Percentiles rank a stretch among this genome's conserved stretches.
Conservation (phyloP, 2,888 invertebrate genomes). For the Drosophila barbarae region DNA sequence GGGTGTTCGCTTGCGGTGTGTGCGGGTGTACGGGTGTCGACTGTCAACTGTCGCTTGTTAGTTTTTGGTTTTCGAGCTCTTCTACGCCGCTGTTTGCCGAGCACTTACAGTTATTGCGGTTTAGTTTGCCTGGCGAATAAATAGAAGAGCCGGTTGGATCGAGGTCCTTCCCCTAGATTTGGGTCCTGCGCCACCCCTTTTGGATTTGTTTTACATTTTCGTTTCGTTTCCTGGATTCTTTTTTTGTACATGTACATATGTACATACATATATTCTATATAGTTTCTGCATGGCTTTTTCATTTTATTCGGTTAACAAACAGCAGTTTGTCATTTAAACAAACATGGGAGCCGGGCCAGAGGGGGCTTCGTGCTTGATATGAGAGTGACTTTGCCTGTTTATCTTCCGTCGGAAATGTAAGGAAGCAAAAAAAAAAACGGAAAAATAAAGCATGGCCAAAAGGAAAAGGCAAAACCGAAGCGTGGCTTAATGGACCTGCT, state of each 20-base stretch:
- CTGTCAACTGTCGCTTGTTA: constrained; percentile 40
- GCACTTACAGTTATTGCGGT: constrained; percentile 74
- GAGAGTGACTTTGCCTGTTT: constrained; percentile 52
- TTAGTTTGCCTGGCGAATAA: constrained; percentile 64
- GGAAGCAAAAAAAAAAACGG: background rate
- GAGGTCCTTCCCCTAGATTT: constrained; percentile 16
- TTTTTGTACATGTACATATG: background rate
- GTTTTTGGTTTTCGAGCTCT: constrained; percentile 22
- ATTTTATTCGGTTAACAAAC: constrained; percentile 52
- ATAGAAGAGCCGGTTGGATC: constrained; percentile 41
- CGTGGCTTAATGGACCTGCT: constrained; percentile 60
- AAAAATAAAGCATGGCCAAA: constrained; percentile 7
- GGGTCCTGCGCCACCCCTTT: background rate
- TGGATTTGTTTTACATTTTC: constrained; percentile 47
- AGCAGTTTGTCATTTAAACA: constrained; percentile 58
- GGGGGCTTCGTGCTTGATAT: background rate
- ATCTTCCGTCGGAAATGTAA: constrained; percentile 32
- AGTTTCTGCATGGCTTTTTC: constrained; percentile 28
- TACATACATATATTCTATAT: background rate
- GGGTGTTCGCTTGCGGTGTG: too few relatives aligned
- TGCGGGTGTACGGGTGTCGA: constrained; percentile 21
- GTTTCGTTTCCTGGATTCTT: background rate
- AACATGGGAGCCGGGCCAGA: constrained; percentile 27
- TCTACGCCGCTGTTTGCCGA: constrained; percentile 56
- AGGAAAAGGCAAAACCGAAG: constrained; percentile 36